Evolutionary conservation across 92 coral and sea anemone genomes (phyloP), one percentile per base, ranked within the genome.

Genomic region (Zoanthus sansibaricus): DNA sequence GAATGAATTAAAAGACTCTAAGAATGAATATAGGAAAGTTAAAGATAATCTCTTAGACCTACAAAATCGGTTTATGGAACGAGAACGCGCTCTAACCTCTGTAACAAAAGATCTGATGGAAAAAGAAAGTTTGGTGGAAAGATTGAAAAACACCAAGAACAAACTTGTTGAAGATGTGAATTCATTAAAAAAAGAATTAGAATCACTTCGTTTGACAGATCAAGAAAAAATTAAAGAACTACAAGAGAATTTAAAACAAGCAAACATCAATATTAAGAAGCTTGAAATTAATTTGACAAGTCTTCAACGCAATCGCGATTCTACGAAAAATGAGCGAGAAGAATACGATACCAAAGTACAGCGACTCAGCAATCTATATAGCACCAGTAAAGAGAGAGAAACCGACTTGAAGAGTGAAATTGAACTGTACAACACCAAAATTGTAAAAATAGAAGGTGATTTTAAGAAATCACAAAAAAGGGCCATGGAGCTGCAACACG

Each of bases 321-420:
- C 94, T 7, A 92, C 88, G 18, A 93, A 93, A 72, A 95, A 80
- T 75, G 98, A 94, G 37, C 93, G 93, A 21, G 88, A 91, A 56
- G 94, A 89, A 72, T 91, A 86, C 79, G 94, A 95, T 33, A 86
- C 90, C 46, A 93, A 89, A 76, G 91, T 94, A 18, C 96, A 88
- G 31, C 98, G 92, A 32, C 69, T 92, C 20, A 95, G 93, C 68
- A 91, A 93, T 84, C 92, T 95, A 6, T 91, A 89, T 89, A 92
- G 90, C 78, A 85, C 91, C 72, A 88, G 92, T 9, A 98, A 94
- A 78, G 99, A 96, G 51, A 96, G 97, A 14, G 98, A 93, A 70
- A 88, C 95, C 30, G 98, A 92, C 83, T 77, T 97, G 42, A 91
- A 94, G 88, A 92, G 92, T 72, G 99, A 97, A 76, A 87, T 97